phyloP scores from a whole-genome alignment of 2,113 vertebrate species.

The Calcarius ornatus region DNA sequence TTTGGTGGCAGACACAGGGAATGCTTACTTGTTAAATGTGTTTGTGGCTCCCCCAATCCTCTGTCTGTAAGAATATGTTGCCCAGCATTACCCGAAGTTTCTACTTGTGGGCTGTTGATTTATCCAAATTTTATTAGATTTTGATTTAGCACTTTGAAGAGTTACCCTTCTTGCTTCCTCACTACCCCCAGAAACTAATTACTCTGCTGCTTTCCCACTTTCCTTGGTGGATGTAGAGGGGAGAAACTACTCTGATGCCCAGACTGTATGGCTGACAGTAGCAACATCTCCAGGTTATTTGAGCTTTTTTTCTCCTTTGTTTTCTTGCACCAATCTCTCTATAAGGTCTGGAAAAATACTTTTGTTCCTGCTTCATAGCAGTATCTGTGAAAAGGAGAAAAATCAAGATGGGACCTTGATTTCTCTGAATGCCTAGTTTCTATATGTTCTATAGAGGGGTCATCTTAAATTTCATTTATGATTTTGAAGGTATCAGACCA shows the following conservation, averaged over 20 bases:
- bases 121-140: background rate
- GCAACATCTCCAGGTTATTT: background rate
- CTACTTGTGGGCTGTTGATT: background rate
- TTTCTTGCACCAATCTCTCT: background rate
- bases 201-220: background rate
- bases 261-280: background rate
- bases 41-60: background rate
- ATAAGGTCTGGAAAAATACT: background rate
- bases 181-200: accelerated
- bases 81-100: background rate
- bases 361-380: background rate
- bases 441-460: background rate
- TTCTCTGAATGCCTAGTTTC: background rate
- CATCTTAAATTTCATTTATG: background rate
- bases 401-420: background rate
- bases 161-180: background rate
- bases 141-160: accelerated
- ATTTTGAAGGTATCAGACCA: background rate
- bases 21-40: background rate
- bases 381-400: background rate
- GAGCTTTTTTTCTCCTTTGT: background rate
- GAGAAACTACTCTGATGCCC: background rate
- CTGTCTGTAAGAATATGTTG: background rate
- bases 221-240: background rate
- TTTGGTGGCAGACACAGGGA: background rate